Base-by-base conservation (phyloP, 1,140 invertebrate genomes). In the Calliphora vicina region DNA sequence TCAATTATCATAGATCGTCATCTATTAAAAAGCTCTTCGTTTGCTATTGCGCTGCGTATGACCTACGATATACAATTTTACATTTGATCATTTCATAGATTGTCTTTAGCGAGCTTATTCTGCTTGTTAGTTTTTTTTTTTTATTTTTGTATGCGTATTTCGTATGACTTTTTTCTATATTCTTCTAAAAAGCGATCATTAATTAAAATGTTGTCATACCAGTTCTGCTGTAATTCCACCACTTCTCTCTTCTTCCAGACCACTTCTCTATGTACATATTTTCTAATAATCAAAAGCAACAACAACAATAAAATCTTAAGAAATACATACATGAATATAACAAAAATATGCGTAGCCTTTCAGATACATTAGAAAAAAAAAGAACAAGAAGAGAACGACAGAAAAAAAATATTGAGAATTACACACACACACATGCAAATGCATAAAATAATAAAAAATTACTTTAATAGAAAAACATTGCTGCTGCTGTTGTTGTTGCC, bases 41-140 rank as follows among this genome's bases (percentile, higher is more conserved):
- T 50, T 3, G 45, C 45, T 50, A 17, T 84, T 81, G 35, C 35
- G 35, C 74, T 67, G 61, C 61, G n/a, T 67, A 67, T 67, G 61
- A 67, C 61, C 61, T 67, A 67, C 61, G 61, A 23, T 67, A 67
- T 20, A 23, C n/a, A 23, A 67, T 67, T 67, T 67, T 67, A 25
- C 20, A 67, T 67, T 67, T n/a, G 15, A 67, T 23, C 61, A 23
- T 25, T 57, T 35, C 10, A 2, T 2, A 2, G 10, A 35, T 35
- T 35, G 10, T 35, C 35, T 35, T 35, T 35, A 35, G 6, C 13
- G 3, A 50, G 45, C 17, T 50, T 50, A 17, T 50, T 13, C 45
- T 50, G n/a, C n/a, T n/a, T n/a, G n/a, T n/a, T n/a, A n/a, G n/a
- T n/a, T n/a, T n/a, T n/a, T n/a, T n/a, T n/a, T n/a, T n/a, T n/a